A percentile compares a stretch with the other conserved stretches of the same genome.
These are phyloP conservation scores for Acomys russatus DNA, from an alignment of 2,797 vertebrate genomes.

Conservation along the genomic window DNA sequence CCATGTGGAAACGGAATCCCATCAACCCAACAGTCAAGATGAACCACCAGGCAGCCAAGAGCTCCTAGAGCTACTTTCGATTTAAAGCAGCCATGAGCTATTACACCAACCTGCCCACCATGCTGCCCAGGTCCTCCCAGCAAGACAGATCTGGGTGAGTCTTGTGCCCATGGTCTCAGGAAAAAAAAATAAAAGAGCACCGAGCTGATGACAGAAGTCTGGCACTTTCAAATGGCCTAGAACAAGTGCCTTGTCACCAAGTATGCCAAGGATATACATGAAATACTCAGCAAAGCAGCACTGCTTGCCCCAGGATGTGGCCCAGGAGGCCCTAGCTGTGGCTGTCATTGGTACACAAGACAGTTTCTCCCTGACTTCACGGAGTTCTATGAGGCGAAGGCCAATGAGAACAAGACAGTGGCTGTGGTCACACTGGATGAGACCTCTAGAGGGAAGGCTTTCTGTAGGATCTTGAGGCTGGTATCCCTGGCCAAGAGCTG, in stretches of 20 bases:
- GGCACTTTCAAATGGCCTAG: neutral
- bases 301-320: conserved; percentile 88
- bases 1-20: neutral
- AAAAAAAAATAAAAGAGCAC: no score
- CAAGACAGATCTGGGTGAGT: neutral
- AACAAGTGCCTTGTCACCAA: neutral
- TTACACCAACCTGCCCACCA: neutral
- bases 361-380: neutral
- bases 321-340: conserved; percentile 86
- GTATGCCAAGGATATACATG: neutral
- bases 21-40: neutral
- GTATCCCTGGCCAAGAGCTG: neutral
- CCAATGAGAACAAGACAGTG: neutral
- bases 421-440: no score
- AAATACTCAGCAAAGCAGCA: conserved; percentile 85
- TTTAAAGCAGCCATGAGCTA: neutral
- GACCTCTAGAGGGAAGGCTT: neutral
- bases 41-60: neutral
- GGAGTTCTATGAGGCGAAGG: neutral
- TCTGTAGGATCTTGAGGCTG: neutral
- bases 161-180: neutral
- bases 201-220: neutral
- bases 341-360: conserved; percentile 92
- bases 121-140: neutral
- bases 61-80: neutral